These are phyloP conservation scores for Armadillidium nasatum DNA, from an alignment of 1,140 invertebrate genomes.

Conservation along the genomic window DNA sequence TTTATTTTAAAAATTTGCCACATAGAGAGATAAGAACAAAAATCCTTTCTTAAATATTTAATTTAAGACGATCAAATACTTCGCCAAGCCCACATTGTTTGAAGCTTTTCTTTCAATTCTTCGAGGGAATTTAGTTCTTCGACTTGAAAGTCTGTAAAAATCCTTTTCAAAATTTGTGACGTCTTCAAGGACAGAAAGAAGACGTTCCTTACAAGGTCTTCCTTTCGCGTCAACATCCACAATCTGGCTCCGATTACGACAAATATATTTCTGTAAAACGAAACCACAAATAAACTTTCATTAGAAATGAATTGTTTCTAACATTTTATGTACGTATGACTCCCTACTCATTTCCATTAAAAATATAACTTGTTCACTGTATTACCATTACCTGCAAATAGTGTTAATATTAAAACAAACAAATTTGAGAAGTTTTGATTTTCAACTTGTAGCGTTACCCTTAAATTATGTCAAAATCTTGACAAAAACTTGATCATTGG, in stretches of 20 bases:
- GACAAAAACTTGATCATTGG: no score
- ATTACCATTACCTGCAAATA: not conserved
- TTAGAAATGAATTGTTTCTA: no score
- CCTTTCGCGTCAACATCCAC: conserved; percentile 9
- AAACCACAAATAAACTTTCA: not conserved
- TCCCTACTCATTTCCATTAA: not conserved
- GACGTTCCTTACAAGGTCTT: conserved; percentile 1
- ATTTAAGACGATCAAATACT: no score
- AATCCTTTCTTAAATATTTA: no score
- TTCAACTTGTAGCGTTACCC: not conserved
- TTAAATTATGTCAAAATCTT: not conserved
- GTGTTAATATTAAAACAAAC: not conserved
- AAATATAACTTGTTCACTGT: not conserved
- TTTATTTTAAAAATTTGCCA: no score
- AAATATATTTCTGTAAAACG: not conserved
- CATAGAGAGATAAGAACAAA: no score
- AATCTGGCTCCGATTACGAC: not conserved
- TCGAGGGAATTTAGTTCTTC: not conserved
- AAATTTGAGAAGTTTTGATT: not conserved
- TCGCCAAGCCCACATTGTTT: no score
- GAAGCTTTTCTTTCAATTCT: not conserved
- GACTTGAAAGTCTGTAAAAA: not conserved
- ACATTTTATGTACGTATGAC: not conserved
- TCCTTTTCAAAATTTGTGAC: not conserved
- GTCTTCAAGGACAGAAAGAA: not conserved